phyloP scores from a whole-genome alignment of 2,888 invertebrate genomes.

The Neuroscelio doddi region DNA sequence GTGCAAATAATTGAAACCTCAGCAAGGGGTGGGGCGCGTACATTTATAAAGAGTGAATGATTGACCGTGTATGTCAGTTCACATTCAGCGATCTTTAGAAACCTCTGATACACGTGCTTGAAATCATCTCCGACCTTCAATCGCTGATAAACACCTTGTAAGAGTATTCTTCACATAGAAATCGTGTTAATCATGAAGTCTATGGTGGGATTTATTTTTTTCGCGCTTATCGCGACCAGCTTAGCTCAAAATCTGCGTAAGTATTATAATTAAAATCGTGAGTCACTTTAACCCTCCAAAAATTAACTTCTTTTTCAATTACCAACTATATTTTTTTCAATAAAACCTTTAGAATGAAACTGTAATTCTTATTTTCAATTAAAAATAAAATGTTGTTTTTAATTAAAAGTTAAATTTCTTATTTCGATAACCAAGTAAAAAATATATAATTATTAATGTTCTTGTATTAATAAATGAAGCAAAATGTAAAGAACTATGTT shows the following conservation, averaged over 20 bases:
- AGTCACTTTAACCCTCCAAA: too few relatives aligned
- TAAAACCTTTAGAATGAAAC: too few relatives aligned
- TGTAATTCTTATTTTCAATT: neutral
- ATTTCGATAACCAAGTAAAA: too few relatives aligned
- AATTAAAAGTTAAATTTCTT: too few relatives aligned
- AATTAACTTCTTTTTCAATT: too few relatives aligned
- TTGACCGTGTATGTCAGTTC: constrained; percentile 59
- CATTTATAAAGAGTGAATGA: constrained; percentile 62
- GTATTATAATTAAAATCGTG: constrained; percentile 25
- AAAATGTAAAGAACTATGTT: too few relatives aligned
- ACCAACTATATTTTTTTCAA: too few relatives aligned
- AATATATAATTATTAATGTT: too few relatives aligned
- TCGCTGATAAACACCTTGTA: constrained; percentile 20
- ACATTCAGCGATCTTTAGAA: constrained; percentile 46
- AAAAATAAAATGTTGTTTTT: too few relatives aligned
- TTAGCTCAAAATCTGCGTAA: constrained; percentile 50
- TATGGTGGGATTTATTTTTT: constrained; percentile 25
- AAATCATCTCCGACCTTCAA: constrained; percentile 21
- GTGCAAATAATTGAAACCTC: constrained; percentile 42
- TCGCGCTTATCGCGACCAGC: constrained; percentile 17
- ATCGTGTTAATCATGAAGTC: constrained; percentile 32
- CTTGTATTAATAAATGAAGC: too few relatives aligned
- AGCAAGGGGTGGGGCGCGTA: constrained; percentile 47
- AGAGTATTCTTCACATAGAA: constrained; percentile 7
- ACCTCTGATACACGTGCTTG: constrained; percentile 35